Conservation (phyloP, 2,888 invertebrate species). For the Pachydiplax longipennis region DNA sequence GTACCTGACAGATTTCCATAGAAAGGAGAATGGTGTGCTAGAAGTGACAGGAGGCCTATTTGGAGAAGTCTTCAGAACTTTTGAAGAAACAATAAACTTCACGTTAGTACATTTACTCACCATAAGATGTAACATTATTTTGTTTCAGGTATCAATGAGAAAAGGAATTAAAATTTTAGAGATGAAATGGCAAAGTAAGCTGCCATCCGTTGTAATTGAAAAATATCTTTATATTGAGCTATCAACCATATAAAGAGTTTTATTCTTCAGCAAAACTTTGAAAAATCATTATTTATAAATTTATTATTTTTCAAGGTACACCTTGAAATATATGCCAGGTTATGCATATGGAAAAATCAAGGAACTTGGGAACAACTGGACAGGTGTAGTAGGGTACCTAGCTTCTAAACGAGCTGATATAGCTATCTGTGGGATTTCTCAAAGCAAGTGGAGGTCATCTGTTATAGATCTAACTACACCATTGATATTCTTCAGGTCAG, state of each 20-base stretch:
- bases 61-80: slow-evolving; percentile 29
- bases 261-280: neutral
- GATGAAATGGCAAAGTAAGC: too few relatives aligned
- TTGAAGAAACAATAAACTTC: slow-evolving; percentile 1
- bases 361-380: slow-evolving; percentile 28
- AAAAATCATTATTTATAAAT: neutral
- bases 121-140: neutral
- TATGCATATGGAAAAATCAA: slow-evolving; percentile 31
- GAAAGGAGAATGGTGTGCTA: neutral
- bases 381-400: slow-evolving; percentile 14
- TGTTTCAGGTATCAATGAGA: neutral
- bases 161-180: neutral
- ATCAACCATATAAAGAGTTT: neutral
- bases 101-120: neutral
- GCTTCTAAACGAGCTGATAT: slow-evolving; percentile 24
- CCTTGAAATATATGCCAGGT: neutral
- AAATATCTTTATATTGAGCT: too few relatives aligned
- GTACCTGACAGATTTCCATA: slow-evolving; percentile 1
- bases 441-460: slow-evolving; percentile 26
- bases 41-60: slow-evolving; percentile 9
- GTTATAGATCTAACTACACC: slow-evolving; percentile 15
- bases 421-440: slow-evolving; percentile 20
- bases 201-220: too few relatives aligned
- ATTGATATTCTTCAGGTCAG: neutral
- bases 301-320: neutral